A percentile compares a stretch with the other conserved stretches of the same genome.
Evolutionary conservation across 2,797 vertebrate genomes (phyloP).

Genomic region (Tragopan temminckii): DNA sequence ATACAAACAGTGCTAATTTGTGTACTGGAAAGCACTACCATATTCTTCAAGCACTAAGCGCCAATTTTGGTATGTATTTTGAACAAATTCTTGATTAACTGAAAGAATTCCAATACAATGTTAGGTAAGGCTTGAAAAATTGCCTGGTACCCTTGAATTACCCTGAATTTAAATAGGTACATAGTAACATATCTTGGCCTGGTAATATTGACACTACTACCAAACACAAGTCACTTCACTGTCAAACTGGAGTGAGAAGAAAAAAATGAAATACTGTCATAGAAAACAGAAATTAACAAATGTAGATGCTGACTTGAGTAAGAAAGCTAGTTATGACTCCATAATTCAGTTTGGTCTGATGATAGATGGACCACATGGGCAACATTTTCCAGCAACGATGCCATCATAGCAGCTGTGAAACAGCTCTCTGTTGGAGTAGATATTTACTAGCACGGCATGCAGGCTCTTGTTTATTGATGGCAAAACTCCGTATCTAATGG

Average conservation of each 20-base stretch:
- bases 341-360: background rate
- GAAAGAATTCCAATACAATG: background rate
- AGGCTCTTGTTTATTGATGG: too few relatives aligned
- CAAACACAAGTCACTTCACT: background rate
- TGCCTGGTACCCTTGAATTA: background rate
- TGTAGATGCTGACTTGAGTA: background rate
- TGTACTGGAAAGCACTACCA: background rate
- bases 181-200: background rate
- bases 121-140: background rate
- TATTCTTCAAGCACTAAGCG: background rate
- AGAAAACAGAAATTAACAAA: background rate
- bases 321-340: background rate
- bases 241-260: background rate
- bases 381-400: too few relatives aligned
- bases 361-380: too few relatives aligned
- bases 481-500: too few relatives aligned
- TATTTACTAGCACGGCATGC: too few relatives aligned
- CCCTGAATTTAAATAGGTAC: background rate
- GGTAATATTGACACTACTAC: background rate
- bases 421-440: too few relatives aligned
- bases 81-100: background rate
- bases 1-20: background rate
- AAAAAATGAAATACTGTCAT: background rate
- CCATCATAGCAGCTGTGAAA: too few relatives aligned
- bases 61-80: background rate